Evolutionary conservation across 2,888 invertebrate genomes (phyloP).

Genomic region (Electrophaes corylata): DNA sequence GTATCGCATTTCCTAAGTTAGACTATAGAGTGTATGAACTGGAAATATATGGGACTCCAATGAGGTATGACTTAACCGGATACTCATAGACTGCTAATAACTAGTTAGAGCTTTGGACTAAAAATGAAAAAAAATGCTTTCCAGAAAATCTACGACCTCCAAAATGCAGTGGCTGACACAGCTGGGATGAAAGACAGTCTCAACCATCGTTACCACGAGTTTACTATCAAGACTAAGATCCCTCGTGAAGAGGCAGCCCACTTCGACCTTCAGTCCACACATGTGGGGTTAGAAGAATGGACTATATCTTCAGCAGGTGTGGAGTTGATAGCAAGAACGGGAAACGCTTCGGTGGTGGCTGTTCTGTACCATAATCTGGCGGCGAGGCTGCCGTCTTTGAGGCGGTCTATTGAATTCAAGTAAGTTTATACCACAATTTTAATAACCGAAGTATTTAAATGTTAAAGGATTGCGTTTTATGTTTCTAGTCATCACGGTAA

Average conservation of each 20-base stretch:
- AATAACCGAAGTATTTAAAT: too few species aligned
- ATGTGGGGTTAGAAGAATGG: constrained; percentile 61
- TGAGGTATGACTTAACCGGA: not conserved
- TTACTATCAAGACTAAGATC: constrained; percentile 61
- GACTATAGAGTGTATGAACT: too few species aligned
- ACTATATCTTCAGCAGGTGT: constrained; percentile 65
- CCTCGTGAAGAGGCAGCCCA: constrained; percentile 66
- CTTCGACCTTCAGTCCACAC: constrained; percentile 58
- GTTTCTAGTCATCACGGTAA: too few species aligned
- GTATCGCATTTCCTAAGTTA: too few species aligned
- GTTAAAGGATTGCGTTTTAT: too few species aligned
- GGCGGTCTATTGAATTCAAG: constrained; percentile 85
- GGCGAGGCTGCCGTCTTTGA: constrained; percentile 85
- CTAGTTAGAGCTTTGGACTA: too few species aligned
- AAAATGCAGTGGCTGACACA: constrained; percentile 67
- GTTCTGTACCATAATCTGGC: constrained; percentile 87
- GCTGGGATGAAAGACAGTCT: constrained; percentile 64
- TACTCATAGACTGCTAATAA: too few species aligned
- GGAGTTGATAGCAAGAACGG: constrained; percentile 61
- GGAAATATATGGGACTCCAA: too few species aligned
- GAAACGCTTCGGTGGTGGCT: constrained; percentile 72
- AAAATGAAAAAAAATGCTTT: not conserved
- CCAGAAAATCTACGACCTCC: constrained; percentile 77
- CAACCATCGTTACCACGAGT: constrained; percentile 60
- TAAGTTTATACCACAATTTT: constrained; percentile 58